These are phyloP conservation scores for Pollachius pollachius DNA, from an alignment of 2,113 vertebrate species.

Conservation along the genomic window DNA sequence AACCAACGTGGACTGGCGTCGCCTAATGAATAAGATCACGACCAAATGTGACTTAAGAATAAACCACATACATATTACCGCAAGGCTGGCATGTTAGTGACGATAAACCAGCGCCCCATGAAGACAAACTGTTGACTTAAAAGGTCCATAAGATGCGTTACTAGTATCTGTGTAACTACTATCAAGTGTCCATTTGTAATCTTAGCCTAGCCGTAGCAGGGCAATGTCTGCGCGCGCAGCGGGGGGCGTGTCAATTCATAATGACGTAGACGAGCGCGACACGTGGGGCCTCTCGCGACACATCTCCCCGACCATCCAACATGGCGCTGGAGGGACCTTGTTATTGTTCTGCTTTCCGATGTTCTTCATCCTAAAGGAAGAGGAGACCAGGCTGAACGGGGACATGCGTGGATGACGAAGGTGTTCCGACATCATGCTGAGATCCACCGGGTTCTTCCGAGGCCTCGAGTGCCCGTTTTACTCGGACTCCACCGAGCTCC, in stretches of 20 bases:
- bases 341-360: constrained; percentile 64
- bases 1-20: neutral
- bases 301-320: constrained; percentile 51
- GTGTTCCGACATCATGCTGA: constrained; percentile 76
- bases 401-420: constrained; percentile 64
- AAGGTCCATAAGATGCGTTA: too few species aligned
- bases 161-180: too few species aligned
- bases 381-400: neutral
- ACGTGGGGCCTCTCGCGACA: constrained; percentile 30
- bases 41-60: too few species aligned
- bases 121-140: too few species aligned
- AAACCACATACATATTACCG: too few species aligned
- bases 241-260: too few species aligned
- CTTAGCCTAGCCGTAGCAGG: too few species aligned
- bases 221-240: too few species aligned
- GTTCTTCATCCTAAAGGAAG: constrained; percentile 1
- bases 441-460: constrained; percentile 90
- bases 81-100: neutral
- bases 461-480: constrained; percentile 91
- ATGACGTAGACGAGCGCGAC: constrained; percentile 47
- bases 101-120: too few species aligned
- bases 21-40: neutral
- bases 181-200: too few species aligned
- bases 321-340: constrained; percentile 73
- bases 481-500: constrained; percentile 61